Evolutionary conservation across 2,113 vertebrate genomes (phyloP).

Genomic region (Plecturocebus donacophilus): DNA sequence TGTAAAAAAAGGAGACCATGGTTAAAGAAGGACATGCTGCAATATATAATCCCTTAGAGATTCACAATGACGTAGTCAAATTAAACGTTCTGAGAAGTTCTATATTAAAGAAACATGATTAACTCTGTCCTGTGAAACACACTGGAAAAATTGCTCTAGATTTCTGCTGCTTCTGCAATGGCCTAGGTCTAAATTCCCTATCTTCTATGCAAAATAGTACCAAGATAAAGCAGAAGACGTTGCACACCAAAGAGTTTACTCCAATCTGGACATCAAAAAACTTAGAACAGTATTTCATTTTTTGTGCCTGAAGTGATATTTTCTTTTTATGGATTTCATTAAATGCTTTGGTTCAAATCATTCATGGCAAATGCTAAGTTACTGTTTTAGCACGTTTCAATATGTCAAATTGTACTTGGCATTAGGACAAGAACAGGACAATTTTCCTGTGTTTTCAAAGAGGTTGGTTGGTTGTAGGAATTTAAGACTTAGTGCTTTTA

Average conservation of each 20-base stretch:
- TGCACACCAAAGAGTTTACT: slow-evolving; percentile 15
- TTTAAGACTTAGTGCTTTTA: slow-evolving; percentile 28
- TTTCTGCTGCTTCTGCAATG: slow-evolving; percentile 1
- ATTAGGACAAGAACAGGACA: slow-evolving; percentile 13
- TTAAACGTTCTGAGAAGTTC: slow-evolving; percentile 6
- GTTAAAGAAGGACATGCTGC: not conserved
- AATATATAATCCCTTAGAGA: not conserved
- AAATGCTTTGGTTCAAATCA: slow-evolving; percentile 26
- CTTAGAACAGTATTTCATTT: slow-evolving; percentile 40
- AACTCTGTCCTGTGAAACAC: slow-evolving; percentile 29
- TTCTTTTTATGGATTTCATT: slow-evolving; percentile 7
- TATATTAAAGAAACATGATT: not conserved
- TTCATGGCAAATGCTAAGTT: slow-evolving; percentile 21
- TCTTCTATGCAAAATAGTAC: not conserved
- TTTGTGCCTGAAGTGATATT: slow-evolving; percentile 39
- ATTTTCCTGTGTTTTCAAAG: slow-evolving; percentile 45
- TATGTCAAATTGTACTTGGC: slow-evolving; percentile 33
- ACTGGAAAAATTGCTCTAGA: not conserved
- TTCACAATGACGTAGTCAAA: not conserved
- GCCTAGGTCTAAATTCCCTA: not conserved
- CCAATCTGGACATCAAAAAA: not conserved
- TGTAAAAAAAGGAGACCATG: not conserved
- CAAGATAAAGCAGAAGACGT: slow-evolving; percentile 27
- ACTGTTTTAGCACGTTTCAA: slow-evolving; percentile 34
- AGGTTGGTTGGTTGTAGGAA: not conserved